Evolutionary conservation across 2,113 vertebrate species (phyloP), one percentile per base, ranked within the genome.

Genomic region (Sinocyclocheilus anophthalmus): DNA sequence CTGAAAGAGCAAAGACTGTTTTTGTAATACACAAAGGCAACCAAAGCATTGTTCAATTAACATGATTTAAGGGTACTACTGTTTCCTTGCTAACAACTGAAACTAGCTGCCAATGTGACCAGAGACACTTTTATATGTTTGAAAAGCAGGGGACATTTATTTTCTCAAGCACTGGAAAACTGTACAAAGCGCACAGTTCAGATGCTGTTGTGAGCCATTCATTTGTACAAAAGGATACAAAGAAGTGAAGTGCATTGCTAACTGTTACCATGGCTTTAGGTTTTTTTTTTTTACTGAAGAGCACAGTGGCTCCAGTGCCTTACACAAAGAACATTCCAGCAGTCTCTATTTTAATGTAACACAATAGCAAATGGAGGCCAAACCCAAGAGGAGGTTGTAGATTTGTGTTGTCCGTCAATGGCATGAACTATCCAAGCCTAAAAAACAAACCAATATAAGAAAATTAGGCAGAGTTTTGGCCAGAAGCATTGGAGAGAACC

Each of bases 191-290:
- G 20, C 63, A 12, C 6, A 42, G 53, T 55, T 20, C 9, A 50
- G 53, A 16, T 76, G 24, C 75, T 50, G 30, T 53, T 53, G 24
- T 53, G 13, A 50, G 26, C 76, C 37, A 24, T 48, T 45, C 7
- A 0, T 61, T 45, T 42, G 39, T 63, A 14, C 45, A 55, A 57
- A 72, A 42, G 24, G 18, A 20, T n/a, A 37, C 53, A 30, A 13
- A 76, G 45, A 26, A 45, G 12, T 75, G 57, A 84, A 69, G 70
- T 61, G 59, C 83, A 76, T 48, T 55, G 70, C 70, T 59, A 45
- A 42, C 55, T 42, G 87, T 88, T 85, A 48, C 87, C 30, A 79
- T 73, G 84, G 87, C 53, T 83, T 37, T 79, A 57, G 61, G 10
- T 87, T 33, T 39, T 39, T 39, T 37, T 37, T 48, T 70, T 48